phyloP scores from a whole-genome alignment of 2,888 invertebrate species.

The Synanthedon andrenaeformis region DNA sequence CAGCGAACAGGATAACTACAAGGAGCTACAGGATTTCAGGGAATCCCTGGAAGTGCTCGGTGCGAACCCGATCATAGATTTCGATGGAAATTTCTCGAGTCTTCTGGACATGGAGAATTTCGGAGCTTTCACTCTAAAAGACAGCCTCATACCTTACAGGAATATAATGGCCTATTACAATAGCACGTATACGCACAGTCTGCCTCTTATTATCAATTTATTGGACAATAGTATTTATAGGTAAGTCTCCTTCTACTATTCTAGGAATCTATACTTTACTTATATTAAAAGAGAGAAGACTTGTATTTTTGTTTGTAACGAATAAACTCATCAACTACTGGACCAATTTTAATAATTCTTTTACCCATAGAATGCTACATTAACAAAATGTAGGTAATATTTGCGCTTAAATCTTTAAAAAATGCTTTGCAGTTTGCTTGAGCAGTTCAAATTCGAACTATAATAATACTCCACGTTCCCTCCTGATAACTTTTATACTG shows the following conservation, averaged over 20 bases:
- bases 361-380: too few species aligned
- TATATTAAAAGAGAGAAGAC: too few species aligned
- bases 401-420: too few species aligned
- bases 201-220: conserved; percentile 80
- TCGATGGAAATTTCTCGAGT: conserved; percentile 75
- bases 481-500: too few species aligned
- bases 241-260: conserved; percentile 36
- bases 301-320: too few species aligned
- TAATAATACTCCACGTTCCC: too few species aligned
- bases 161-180: conserved; percentile 78
- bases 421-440: too few species aligned
- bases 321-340: too few species aligned
- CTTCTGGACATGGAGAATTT: conserved; percentile 74
- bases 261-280: too few species aligned
- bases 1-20: conserved; percentile 58
- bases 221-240: conserved; percentile 78
- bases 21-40: conserved; percentile 42
- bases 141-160: conserved; percentile 63
- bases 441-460: too few species aligned
- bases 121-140: conserved; percentile 74
- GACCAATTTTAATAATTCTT: too few species aligned
- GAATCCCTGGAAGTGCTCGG: conserved; percentile 49
- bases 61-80: conserved; percentile 57
- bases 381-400: too few species aligned
- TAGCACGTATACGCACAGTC: conserved; percentile 82